Base-by-base conservation (phyloP, 1,140 invertebrate genomes). In the Drosophila ficusphila region DNA sequence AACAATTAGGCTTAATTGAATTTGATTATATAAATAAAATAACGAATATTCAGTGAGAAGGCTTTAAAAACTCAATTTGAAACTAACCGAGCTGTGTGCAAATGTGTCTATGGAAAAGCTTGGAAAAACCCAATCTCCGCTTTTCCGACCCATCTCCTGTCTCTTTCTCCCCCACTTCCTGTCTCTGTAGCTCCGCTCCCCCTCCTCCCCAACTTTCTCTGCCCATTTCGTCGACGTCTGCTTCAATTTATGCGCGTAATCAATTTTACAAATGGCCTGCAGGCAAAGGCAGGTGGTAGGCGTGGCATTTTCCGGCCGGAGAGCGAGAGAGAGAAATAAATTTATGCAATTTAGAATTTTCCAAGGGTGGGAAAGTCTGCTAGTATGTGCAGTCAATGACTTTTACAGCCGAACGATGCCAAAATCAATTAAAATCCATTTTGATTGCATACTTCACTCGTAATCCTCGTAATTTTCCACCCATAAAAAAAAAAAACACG, bases 181-280 rank as follows among this genome's bases (percentile, higher is more conserved):
- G 9, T n/a, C 11, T 34, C 16, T 25, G 7, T 19, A 3, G 9
- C 39, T 0, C 0, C 33, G 12, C 3, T 14, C 4, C 18, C 39
- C 11, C 16, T 6, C 5, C 16, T 0, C 2, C 31, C 11, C 23
- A 23, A 21, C 39, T 36, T 2, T 44, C 29, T 31, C 58, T 41
- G 44, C 21, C 58, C 64, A 56, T 58, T 49, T 57, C 41, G 34
- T 62, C 61, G 44, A 75, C 74, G 82, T 82, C 82, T 88, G 83
- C 82, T 82, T 88, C 82, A 88, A 88, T 88, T 88, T 88, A 88
- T 88, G 82, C 82, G 77, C 82, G 77, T 88, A 88, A 88, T 88
- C 82, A 88, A 88, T 88, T 88, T 88, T 88, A 88, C 82, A 88
- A 88, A 88, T 88, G 77, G 82, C 82, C 82, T 73, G 69, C 77